Conservation (phyloP, 2,888 invertebrate species). For the Drosophila antonietae region DNA sequence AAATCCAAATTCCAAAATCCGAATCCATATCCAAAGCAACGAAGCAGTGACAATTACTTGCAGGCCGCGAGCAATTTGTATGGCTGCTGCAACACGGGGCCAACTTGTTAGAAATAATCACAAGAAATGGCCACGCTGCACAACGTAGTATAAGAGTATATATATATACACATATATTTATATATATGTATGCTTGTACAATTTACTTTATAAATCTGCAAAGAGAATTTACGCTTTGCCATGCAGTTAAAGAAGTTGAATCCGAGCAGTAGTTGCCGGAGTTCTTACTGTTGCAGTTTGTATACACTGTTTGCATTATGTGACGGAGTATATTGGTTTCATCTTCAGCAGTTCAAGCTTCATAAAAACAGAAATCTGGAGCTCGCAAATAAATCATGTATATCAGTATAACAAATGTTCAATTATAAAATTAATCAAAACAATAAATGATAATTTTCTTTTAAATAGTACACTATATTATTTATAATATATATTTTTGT, state of each 20-base stretch:
- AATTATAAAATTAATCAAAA: too few species aligned
- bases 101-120: conserved; percentile 70
- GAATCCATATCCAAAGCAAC: conserved; percentile 61
- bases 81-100: conserved; percentile 64
- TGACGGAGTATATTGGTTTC: background rate
- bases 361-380: too few species aligned
- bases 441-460: too few species aligned
- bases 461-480: too few species aligned
- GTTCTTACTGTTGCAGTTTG: conserved; percentile 21
- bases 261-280: conserved; percentile 19
- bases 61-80: conserved; percentile 76
- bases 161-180: background rate
- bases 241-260: conserved; percentile 40
- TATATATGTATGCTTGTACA: background rate
- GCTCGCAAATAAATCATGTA: too few species aligned
- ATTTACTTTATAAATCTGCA: conserved; percentile 5
- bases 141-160: background rate
- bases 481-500: too few species aligned
- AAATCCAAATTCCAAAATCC: conserved; percentile 46
- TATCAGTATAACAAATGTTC: too few species aligned
- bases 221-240: conserved; percentile 26
- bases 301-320: background rate
- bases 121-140: conserved; percentile 59
- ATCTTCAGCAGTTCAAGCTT: too few species aligned
- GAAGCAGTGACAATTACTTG: conserved; percentile 77